These are phyloP conservation scores for Coboldia fuscipes DNA, from an alignment of 1,140 invertebrate genomes.

Conservation along the genomic window DNA sequence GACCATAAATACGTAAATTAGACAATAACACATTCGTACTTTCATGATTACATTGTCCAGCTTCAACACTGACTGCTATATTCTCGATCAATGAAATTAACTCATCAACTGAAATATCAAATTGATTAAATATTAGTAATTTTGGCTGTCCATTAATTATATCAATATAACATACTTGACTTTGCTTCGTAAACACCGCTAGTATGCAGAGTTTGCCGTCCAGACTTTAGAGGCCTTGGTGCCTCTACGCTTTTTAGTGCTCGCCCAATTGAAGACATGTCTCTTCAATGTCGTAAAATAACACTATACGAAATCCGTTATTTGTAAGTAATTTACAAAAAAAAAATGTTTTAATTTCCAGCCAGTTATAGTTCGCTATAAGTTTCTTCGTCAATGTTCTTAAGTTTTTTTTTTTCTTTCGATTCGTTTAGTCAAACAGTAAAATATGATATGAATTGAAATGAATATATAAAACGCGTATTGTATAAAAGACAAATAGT, in stretches of 20 bases:
- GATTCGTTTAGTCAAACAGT: not conserved
- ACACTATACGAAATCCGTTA: not conserved
- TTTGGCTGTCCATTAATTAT: too few species aligned
- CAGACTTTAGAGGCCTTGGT: constrained; percentile 44
- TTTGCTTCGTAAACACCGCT: not conserved
- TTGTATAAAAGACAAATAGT: not conserved
- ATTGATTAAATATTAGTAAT: too few species aligned
- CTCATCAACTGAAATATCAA: constrained; percentile 34
- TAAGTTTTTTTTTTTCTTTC: not conserved
- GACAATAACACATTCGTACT: constrained; percentile 20
- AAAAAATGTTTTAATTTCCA: too few species aligned
- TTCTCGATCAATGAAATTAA: constrained; percentile 45
- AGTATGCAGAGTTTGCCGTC: constrained; percentile 7
- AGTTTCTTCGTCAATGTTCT: not conserved
- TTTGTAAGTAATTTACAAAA: not conserved
- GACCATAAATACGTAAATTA: constrained; percentile 47
- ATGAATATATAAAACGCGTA: not conserved
- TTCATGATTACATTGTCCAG: constrained; percentile 22
- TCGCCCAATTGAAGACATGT: constrained; percentile 21
- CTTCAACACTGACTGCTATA: constrained; percentile 39
- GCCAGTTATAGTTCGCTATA: not conserved
- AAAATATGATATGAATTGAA: not conserved
- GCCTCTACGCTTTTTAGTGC: constrained; percentile 47
- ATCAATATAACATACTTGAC: constrained; percentile 5
- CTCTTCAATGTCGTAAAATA: not conserved